Evolutionary conservation across 2,888 invertebrate genomes (phyloP).

Genomic region (Pasiphila rectangulata): DNA sequence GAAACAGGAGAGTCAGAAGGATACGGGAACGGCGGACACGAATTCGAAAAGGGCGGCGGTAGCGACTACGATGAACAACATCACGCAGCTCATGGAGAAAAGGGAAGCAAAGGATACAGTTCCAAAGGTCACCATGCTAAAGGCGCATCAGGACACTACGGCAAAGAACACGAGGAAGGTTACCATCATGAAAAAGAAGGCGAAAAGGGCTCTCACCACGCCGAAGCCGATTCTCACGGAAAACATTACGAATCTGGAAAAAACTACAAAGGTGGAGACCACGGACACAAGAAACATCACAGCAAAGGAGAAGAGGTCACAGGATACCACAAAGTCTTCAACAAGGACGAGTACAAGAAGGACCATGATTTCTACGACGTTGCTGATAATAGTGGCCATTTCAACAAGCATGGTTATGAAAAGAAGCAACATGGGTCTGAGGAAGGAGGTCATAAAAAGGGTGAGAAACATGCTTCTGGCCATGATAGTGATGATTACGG

Average conservation of each 20-base stretch:
- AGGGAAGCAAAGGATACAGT: constrained; percentile 79
- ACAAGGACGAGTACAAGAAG: constrained; percentile 89
- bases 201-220: constrained; percentile 76
- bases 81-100: constrained; percentile 76
- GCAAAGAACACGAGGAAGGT: constrained; percentile 76
- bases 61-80: constrained; percentile 71
- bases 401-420: constrained; percentile 82
- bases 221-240: constrained; percentile 78
- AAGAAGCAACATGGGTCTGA: constrained; percentile 78
- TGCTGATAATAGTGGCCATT: constrained; percentile 83
- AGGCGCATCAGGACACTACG: constrained; percentile 79
- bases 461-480: constrained; percentile 75
- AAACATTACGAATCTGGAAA: constrained; percentile 76
- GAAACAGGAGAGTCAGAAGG: constrained; percentile 56
- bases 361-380: constrained; percentile 89
- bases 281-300: constrained; percentile 81
- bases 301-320: constrained; percentile 86
- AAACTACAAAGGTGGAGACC: constrained; percentile 79
- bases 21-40: constrained; percentile 42
- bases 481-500: constrained; percentile 76
- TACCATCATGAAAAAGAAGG: constrained; percentile 77
- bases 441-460: constrained; percentile 81
- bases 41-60: constrained; percentile 66
- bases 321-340: constrained; percentile 87
- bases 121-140: constrained; percentile 77